Base-by-base conservation (phyloP, 2,888 invertebrate species). In the Hemicrepidius hirtus region DNA sequence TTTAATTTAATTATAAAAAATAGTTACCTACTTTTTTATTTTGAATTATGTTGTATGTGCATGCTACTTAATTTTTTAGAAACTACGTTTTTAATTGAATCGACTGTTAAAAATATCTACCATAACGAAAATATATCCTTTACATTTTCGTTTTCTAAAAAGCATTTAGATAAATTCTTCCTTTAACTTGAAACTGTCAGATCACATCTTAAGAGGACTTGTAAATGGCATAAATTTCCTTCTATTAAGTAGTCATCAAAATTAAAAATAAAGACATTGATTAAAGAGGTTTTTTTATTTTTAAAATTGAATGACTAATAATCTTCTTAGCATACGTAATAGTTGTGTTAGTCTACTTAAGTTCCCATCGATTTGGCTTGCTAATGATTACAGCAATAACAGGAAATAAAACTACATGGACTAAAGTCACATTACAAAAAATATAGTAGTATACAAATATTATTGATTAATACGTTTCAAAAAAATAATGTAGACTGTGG, bases 391-490 rank as follows among this genome's bases (percentile, higher is more conserved):
- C 46, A 46, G 32, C 49, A 32, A 20, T 21, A 18, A 10, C 13
- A 21, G n/a, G 44, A 60, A 60, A 60, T 60, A 44, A 60, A 60
- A 57, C 21, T 32, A 57, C 57, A 57, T 12, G 35, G 13, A 20
- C 28, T n/a, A 18, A n/a, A n/a, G 28, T 41, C 18, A 49, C 18
- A 49, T n/a, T 32, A 53, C 28, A 63, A 63, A 46, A 59, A 16
- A n/a, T n/a, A n/a, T n/a, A n/a, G n/a, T n/a, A 18, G 32, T n/a
- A 40, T 13, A 53, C 10, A 37, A 50, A 53, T 57, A 68, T 68
- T 41, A 68, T 63, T 68, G 50, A 68, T 68, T 68, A 63, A 68
- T 68, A 68, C 53, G 63, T 62, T 68, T 53, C 28, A 41, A 63
- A 49, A 62, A 63, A 60, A 49, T 60, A 68, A 60, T 53, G 44